Conservation (phyloP, 2,113 vertebrate species). For the Cinclus mexicanus region DNA sequence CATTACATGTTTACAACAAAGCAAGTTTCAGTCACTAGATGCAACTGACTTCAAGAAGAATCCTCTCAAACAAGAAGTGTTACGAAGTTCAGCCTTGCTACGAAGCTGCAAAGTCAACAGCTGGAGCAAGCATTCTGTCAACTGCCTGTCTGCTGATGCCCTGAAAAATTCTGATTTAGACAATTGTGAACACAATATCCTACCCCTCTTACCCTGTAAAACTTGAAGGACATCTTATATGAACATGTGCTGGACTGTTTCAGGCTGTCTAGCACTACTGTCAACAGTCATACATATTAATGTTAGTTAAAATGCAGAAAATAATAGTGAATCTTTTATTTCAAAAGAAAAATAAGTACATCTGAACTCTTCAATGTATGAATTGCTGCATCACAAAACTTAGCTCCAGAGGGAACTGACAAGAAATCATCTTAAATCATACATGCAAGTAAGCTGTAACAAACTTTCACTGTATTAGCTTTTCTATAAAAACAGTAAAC, state of each 20-base stretch:
- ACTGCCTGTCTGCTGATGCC: not conserved
- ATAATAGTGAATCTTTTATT: not conserved
- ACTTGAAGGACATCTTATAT: not conserved
- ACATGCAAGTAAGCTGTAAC: not conserved
- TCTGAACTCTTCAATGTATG: not conserved
- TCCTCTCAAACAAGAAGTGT: not conserved
- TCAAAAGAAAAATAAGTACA: not conserved
- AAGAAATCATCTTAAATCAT: not conserved
- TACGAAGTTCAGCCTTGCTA: not conserved
- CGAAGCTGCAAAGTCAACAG: not conserved
- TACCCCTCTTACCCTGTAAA: not conserved
- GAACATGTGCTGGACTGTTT: not conserved
- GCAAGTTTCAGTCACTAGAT: not conserved
- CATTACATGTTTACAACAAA: not conserved
- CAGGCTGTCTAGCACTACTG: not conserved
- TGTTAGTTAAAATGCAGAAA: not conserved
- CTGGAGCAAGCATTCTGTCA: not conserved
- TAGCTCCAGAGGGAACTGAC: not conserved
- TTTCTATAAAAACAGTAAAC: not conserved
- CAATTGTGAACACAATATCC: not conserved
- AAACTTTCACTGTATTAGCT: not conserved
- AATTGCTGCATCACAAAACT: not conserved
- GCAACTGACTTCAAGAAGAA: not conserved
- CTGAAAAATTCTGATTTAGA: not conserved
- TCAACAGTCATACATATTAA: not conserved